Evolutionary conservation across 2,113 vertebrate species (phyloP), one percentile per base, ranked within the genome.

Genomic region (Pelusios castaneus): DNA sequence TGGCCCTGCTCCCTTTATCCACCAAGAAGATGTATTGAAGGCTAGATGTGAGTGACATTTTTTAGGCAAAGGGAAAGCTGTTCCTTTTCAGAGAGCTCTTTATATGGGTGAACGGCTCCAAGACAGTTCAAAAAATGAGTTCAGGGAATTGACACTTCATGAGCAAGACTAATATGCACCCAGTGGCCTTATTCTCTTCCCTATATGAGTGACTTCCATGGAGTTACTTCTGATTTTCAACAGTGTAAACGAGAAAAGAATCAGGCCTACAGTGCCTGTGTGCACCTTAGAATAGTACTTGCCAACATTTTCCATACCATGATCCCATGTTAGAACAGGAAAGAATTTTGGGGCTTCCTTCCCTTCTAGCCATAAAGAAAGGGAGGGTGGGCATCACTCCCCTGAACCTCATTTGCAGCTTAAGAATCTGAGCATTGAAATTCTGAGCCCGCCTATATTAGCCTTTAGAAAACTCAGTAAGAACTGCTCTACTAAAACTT

Each of bases 1-100:
- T n/a, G 60, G 60, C 14, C 34, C 34, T n/a, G 31, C 60, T 67
- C 31, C 60, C 60, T 4, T 3, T 17, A 67, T 67, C 16, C 60
- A 67, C 60, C 6, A 31, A 60, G 13, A 14, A 52, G 58, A 31
- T 3, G 0, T 60, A 60, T 31, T 6, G 27, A 34, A n/a, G 60
- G 7, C 6, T 19, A 34, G 34, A 14, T 34, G 60, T 17, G 34
- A 7, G 17, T 67, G 34, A n/a, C 6, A 24, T n/a, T 34, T 89
- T 94, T 84, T 78, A 86, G 49, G 27, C 81, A 54, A 34, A 51
- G 38, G 54, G 83, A 49, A 56, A 93, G 89, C 19, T 6, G 55
- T 11, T 5, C 76, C 21, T 90, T 93, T 76, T 52, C 83, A 52
- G 55, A 82, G 25, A 12, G 5, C 38, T 16, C n/a, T 82, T 89